Percentiles rank a stretch among this genome's conserved stretches.
Evolutionary conservation across 1,140 invertebrate species (phyloP).

Genomic region (Luehdorfia chinensis): DNA sequence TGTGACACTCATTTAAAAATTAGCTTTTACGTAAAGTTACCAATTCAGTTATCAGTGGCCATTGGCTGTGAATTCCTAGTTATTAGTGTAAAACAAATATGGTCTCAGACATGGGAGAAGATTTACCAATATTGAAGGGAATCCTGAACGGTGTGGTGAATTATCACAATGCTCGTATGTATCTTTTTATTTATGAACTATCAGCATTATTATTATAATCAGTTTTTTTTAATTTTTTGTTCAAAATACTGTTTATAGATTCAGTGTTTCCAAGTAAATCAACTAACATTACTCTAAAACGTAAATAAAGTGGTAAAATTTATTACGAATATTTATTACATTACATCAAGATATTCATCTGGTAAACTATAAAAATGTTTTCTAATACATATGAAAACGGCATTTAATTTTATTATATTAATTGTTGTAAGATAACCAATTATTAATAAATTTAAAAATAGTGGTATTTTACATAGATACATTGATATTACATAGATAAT

Average conservation of each 20-base stretch:
- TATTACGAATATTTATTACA: no score
- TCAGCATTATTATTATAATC: background rate
- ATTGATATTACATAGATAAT: no score
- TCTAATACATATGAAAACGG: no score
- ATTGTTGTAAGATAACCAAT: no score
- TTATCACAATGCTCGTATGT: slow-evolving; percentile 94
- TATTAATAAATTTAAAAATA: no score
- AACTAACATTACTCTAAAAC: no score
- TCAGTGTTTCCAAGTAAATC: no score
- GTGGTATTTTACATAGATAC: no score
- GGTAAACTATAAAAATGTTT: no score
- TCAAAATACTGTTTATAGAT: background rate
- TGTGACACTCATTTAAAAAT: slow-evolving; percentile 58
- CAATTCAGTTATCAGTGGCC: slow-evolving; percentile 67
- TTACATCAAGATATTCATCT: no score
- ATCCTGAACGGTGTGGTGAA: slow-evolving; percentile 92
- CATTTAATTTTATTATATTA: no score
- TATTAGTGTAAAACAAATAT: slow-evolving; percentile 59
- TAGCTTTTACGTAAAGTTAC: slow-evolving; percentile 62
- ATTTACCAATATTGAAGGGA: slow-evolving; percentile 91
- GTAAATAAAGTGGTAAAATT: no score
- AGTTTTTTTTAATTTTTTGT: background rate
- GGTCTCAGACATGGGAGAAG: slow-evolving; percentile 86
- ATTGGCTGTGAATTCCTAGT: slow-evolving; percentile 69
- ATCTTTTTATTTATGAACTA: slow-evolving; percentile 47